phyloP scores from a whole-genome alignment of 2,797 vertebrate species.

The Okamejei kenojei region DNA sequence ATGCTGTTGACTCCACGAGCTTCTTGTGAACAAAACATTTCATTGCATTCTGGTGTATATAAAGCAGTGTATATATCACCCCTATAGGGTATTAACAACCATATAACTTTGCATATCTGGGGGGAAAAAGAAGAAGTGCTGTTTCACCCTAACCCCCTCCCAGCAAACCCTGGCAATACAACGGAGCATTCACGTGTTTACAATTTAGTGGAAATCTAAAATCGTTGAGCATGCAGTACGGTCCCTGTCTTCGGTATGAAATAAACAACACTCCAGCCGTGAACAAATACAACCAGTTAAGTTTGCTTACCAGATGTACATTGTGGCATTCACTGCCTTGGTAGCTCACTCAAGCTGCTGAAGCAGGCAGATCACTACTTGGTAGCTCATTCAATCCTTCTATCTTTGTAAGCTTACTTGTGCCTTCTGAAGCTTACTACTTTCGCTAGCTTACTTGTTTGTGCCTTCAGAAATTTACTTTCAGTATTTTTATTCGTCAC shows the following conservation, averaged over 20 bases:
- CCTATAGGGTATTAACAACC: neutral
- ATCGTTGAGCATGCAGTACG: neutral
- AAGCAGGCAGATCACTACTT: too few relatives aligned
- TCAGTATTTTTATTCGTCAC: neutral
- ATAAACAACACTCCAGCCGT: neutral
- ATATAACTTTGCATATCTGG: neutral
- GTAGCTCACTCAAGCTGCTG: neutral
- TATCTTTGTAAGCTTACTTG: neutral
- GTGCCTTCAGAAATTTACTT: neutral
- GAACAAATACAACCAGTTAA: neutral
- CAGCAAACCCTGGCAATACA: too few relatives aligned
- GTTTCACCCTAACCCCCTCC: neutral
- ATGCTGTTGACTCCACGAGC: too few relatives aligned
- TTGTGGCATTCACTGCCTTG: neutral
- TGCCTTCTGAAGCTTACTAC: neutral
- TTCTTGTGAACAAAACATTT: too few relatives aligned
- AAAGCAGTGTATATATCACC: neutral
- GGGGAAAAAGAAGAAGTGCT: neutral
- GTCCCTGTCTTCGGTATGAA: too few relatives aligned
- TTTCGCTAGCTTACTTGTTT: neutral
- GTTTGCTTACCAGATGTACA: conserved; percentile 6
- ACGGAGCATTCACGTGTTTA: neutral
- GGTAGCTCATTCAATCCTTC: too few relatives aligned
- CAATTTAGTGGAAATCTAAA: neutral
- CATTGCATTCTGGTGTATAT: too few relatives aligned